phyloP scores from a whole-genome alignment of 2,888 invertebrate genomes.

The Lycophotia porphyrea region DNA sequence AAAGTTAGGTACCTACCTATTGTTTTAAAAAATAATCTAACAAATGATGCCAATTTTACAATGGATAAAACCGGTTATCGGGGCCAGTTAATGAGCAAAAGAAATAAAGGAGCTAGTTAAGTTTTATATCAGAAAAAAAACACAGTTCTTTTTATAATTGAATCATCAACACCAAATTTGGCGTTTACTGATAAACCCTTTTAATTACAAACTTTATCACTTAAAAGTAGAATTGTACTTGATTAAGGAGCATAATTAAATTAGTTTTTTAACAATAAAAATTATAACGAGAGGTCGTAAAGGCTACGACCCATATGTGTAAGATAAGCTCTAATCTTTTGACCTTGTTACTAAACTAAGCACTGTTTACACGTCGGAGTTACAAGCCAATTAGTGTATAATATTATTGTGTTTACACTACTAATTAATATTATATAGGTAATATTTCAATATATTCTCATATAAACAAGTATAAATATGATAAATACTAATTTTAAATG shows the following conservation, averaged over 20 bases:
- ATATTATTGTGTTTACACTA: slow-evolving; percentile 61
- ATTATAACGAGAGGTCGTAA: slow-evolving; percentile 63
- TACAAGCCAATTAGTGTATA: slow-evolving; percentile 64
- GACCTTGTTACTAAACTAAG: slow-evolving; percentile 67
- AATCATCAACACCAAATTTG: slow-evolving; percentile 61
- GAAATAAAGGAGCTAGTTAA: slow-evolving; percentile 39
- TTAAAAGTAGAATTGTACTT: slow-evolving; percentile 47
- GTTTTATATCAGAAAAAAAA: slow-evolving; percentile 31
- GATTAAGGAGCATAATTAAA: slow-evolving; percentile 53
- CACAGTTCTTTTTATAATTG: slow-evolving; percentile 48
- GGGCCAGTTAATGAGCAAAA: slow-evolving; percentile 47
- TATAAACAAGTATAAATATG: slow-evolving; percentile 49
- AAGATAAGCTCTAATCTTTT: slow-evolving; percentile 69
- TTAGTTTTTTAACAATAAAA: slow-evolving; percentile 63
- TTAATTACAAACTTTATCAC: slow-evolving; percentile 62
- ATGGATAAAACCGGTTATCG: slow-evolving; percentile 51
- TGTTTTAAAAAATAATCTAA: slow-evolving; percentile 10
- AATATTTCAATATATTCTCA: slow-evolving; percentile 40
- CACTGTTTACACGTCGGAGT: slow-evolving; percentile 63
- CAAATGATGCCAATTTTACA: slow-evolving; percentile 39
- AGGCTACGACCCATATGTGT: slow-evolving; percentile 60
- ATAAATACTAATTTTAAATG: slow-evolving; percentile 48
- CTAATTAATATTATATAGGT: slow-evolving; percentile 67
- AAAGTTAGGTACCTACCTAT: slow-evolving; percentile 17
- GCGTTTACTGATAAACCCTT: slow-evolving; percentile 64